A percentile compares a stretch with the other conserved stretches of the same genome.
phyloP scores from a whole-genome alignment of 1,140 invertebrate species.

The Tetramorium parvispinum region DNA sequence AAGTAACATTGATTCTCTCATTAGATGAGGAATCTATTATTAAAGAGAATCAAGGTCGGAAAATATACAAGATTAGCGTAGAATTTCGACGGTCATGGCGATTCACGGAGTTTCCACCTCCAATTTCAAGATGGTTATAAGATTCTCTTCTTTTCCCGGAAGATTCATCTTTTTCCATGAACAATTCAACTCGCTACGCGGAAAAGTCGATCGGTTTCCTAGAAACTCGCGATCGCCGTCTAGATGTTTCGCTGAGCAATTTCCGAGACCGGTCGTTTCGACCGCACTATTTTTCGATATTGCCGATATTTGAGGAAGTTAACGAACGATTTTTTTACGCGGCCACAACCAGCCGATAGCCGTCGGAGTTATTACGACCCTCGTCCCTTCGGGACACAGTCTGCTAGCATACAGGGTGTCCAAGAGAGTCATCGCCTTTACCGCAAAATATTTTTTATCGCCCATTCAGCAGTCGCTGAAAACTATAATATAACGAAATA shows the following conservation, averaged over 20 bases:
- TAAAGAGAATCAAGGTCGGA: background rate
- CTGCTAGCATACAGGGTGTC: background rate
- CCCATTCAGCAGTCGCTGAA: background rate
- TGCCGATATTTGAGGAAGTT: conserved; percentile 44
- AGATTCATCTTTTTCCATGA: background rate
- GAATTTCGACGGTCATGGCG: background rate
- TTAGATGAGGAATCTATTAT: background rate
- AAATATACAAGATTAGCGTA: background rate
- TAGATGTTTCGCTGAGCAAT: conserved; percentile 20
- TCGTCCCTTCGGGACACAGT: background rate
- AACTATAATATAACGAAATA: background rate
- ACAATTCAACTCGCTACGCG: background rate
- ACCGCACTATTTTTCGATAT: conserved; percentile 45
- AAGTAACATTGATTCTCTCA: conserved; percentile 25
- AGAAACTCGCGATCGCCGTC: conserved; percentile 10
- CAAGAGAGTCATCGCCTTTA: conserved; percentile 11
- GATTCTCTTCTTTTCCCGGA: background rate
- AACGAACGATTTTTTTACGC: conserved; percentile 34
- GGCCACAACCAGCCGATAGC: conserved; percentile 1
- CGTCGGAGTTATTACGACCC: conserved; percentile 33
- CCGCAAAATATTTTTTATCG: conserved; percentile 27
- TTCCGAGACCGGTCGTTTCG: conserved; percentile 25
- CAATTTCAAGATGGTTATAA: background rate
- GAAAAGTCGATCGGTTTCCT: conserved; percentile 13
- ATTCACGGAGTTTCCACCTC: background rate